phyloP scores from a whole-genome alignment of 2,113 vertebrate genomes.

The Probosciger aterrimus region DNA sequence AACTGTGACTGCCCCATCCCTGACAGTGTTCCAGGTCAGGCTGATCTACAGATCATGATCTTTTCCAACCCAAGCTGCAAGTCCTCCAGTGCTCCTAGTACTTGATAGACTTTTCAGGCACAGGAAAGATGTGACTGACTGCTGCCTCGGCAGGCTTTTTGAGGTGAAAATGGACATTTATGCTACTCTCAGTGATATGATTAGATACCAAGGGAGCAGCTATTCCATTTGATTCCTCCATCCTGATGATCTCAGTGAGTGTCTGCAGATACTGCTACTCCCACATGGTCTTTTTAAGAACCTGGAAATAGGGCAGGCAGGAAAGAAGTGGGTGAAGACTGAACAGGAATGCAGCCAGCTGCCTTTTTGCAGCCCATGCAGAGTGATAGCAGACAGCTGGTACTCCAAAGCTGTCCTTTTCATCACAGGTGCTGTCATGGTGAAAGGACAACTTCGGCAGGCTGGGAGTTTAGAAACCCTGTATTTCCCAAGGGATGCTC shows the following conservation, averaged over 20 bases:
- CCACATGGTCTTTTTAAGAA: background rate
- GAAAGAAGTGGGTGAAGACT: background rate
- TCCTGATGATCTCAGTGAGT: background rate
- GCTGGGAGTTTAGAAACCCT: background rate
- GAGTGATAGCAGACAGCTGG: background rate
- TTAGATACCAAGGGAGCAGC: background rate
- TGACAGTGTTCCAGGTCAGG: background rate
- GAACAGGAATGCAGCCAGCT: background rate
- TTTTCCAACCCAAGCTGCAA: background rate
- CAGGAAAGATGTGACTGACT: background rate
- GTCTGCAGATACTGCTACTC: background rate
- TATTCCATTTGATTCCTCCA: background rate
- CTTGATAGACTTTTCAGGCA: background rate
- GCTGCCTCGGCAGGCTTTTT: background rate
- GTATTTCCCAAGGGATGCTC: background rate
- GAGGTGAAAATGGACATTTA: background rate
- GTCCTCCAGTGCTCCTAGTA: background rate
- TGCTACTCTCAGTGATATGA: background rate
- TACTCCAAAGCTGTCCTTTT: background rate
- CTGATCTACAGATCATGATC: background rate
- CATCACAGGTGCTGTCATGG: background rate
- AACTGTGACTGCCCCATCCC: background rate
- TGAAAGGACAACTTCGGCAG: background rate
- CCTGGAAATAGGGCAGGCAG: background rate
- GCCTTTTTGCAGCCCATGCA: background rate